phyloP scores from a whole-genome alignment of 2,113 vertebrate genomes.

The Edolisoma coerulescens region DNA sequence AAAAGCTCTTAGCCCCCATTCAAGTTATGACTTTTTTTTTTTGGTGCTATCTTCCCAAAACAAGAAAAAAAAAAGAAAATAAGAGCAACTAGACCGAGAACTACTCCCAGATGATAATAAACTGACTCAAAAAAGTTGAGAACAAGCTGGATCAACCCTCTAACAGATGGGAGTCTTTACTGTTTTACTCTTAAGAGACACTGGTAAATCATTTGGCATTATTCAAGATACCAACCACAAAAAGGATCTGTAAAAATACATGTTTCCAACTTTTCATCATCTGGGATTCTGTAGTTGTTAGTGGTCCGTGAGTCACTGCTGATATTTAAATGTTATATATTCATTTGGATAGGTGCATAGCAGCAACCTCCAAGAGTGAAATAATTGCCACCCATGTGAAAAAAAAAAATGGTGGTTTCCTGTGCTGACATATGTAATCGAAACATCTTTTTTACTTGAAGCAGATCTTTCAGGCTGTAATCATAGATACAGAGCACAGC shows the following conservation, averaged over 20 bases:
- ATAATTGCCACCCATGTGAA: background rate
- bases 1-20: background rate
- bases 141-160: background rate
- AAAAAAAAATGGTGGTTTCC: background rate
- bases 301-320: constrained; percentile 1
- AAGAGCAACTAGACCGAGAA: background rate
- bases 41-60: background rate
- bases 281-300: background rate
- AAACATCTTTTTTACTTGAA: background rate
- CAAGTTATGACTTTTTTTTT: background rate
- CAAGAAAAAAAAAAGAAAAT: background rate
- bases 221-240: constrained; percentile 36
- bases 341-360: background rate
- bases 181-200: background rate
- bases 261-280: constrained; percentile 33
- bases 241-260: constrained; percentile 3
- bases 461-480: background rate
- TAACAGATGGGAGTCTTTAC: constrained; percentile 9
- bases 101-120: constrained; percentile 7
- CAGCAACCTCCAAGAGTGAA: background rate
- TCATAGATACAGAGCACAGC: background rate
- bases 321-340: background rate
- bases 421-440: background rate
- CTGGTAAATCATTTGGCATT: constrained; percentile 38
- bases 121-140: background rate